Evolutionary conservation across 2,797 vertebrate genomes (phyloP), one percentile per base, ranked within the genome.

Genomic region (Premnoplex brunnescens): DNA sequence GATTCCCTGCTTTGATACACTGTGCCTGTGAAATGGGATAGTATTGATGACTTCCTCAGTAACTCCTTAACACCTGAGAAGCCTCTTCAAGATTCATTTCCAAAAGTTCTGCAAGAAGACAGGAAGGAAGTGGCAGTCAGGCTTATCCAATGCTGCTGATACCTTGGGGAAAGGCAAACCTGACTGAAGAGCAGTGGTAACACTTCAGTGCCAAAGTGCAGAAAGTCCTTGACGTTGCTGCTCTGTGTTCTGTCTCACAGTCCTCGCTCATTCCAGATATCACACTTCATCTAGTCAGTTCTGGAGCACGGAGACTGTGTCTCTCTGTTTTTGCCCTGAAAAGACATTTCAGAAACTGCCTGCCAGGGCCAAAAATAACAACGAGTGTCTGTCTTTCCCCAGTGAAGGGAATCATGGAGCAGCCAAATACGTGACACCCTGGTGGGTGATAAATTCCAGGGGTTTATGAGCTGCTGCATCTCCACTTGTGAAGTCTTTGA

Each of bases 231-330:
- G 4, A 21, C 0, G 0, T 30, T 77, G 34, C 37, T 68, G 23
- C 28, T 60, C 58, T 43, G 24, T 36, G 59, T 89, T 83, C 30
- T 28, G 7, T 44, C 59, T 39, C 69, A 20, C 27, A 46, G 36
- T 21, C 52, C 58, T 75, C 0, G 0, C 30, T 72, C 37, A 8
- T 78, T 78, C 46, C 89, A 66, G 39, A 30, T 26, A 51, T 66
- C 67, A 69, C 84, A 69, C 81, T 72, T 74, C 56, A 60, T 83
- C 84, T 43, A 74, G 43, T 36, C 48, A 36, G 21, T n/a, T 64
- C 60, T 83, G 52, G 39, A 63, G 18, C 26, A 3, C 1, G 18
- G 18, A 73, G 5, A 76, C 23, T 0, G 0, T 15, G 10, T 67
- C 23, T 73, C 13, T 89, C 55, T 52, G 78, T 0, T 32, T 74